Percentiles rank a stretch among this genome's conserved stretches.
Evolutionary conservation across 2,888 invertebrate species (phyloP).

Genomic region (Lasioglossum morio): DNA sequence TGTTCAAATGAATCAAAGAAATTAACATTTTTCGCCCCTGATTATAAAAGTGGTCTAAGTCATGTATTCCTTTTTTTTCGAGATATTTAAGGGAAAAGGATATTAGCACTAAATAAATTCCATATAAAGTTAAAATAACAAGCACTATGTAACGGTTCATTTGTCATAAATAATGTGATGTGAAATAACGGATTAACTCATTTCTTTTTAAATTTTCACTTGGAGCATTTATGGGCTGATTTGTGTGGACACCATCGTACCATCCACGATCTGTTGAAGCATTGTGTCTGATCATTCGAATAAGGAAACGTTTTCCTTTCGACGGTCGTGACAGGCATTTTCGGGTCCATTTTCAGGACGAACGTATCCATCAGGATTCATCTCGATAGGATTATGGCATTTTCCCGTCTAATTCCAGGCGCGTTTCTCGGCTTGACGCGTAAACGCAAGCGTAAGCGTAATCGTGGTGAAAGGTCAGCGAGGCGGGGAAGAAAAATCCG

Average conservation of each 20-base stretch:
- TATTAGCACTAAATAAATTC: too few species aligned
- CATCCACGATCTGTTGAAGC: neutral
- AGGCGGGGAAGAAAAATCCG: constrained; percentile 69
- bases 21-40: neutral
- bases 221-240: too few species aligned
- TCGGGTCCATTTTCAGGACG: neutral
- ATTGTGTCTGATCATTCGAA: neutral
- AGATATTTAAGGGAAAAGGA: too few species aligned
- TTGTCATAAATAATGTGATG: too few species aligned
- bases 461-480: constrained; percentile 77
- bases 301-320: neutral
- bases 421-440: constrained; percentile 54
- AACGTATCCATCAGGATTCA: constrained; percentile 30
- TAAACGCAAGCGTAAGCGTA: constrained; percentile 71
- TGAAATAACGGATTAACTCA: too few species aligned
- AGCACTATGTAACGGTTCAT: too few species aligned
- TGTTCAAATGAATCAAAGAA: neutral
- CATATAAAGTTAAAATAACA: too few species aligned
- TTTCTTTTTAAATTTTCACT: too few species aligned
- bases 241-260: neutral
- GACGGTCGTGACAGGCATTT: neutral
- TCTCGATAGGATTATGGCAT: constrained; percentile 27
- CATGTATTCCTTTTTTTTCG: too few species aligned
- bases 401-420: constrained; percentile 55
- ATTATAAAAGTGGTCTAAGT: too few species aligned